A percentile compares a stretch with the other conserved stretches of the same genome.
phyloP scores from a whole-genome alignment of 1,140 invertebrate species.

The Prorops nasuta region DNA sequence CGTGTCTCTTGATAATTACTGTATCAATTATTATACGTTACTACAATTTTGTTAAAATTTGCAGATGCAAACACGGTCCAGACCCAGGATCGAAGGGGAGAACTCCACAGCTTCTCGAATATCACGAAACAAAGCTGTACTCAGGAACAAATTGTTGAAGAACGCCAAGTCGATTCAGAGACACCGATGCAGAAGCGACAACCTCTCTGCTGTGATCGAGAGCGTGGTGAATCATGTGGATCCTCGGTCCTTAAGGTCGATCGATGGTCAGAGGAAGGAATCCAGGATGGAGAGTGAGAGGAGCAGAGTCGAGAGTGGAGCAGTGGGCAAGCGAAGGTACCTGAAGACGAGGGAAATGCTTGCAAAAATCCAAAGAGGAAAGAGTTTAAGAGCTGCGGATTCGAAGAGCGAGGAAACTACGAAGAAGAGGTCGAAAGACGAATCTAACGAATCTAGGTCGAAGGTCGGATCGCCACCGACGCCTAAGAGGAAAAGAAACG shows the following conservation, averaged over 20 bases:
- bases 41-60: constrained; percentile 1
- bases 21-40: no score
- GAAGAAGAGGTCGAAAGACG: not conserved
- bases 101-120: constrained; percentile 32
- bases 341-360: constrained; percentile 26
- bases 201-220: constrained; percentile 38
- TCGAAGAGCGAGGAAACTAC: not conserved
- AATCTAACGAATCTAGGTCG: not conserved
- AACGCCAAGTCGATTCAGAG: constrained; percentile 50
- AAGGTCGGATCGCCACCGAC: not conserved
- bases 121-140: constrained; percentile 39
- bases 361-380: no score
- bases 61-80: constrained; percentile 43
- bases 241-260: no score
- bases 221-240: constrained; percentile 37
- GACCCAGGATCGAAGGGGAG: constrained; percentile 32
- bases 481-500: constrained; percentile 25
- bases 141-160: constrained; percentile 48
- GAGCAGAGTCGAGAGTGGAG: not conserved
- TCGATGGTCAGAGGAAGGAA: constrained; percentile 14
- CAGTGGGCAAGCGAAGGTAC: constrained; percentile 39
- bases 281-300: constrained; percentile 4
- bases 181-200: constrained; percentile 41
- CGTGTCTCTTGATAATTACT: no score
- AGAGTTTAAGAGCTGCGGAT: constrained; percentile 5